Percentiles rank a stretch among this genome's conserved stretches.
These are phyloP conservation scores for Rhinichthys klamathensis DNA, from an alignment of 2,113 vertebrate genomes.

Conservation along the genomic window DNA sequence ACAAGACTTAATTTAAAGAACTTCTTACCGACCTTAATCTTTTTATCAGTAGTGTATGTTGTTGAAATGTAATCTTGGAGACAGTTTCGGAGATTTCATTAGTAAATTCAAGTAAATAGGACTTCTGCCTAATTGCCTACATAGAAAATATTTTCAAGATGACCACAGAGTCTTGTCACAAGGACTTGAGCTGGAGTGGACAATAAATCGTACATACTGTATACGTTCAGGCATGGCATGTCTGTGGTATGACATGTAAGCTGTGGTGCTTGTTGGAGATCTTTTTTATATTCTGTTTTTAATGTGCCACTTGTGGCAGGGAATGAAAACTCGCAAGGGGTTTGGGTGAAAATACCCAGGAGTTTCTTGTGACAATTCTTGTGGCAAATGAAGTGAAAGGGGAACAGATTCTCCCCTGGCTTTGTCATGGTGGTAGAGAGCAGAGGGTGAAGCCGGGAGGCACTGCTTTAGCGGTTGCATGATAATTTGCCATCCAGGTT, in stretches of 20 bases:
- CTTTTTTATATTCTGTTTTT: not conserved
- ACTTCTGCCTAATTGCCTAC: not conserved
- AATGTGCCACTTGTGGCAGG: not conserved
- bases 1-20: not conserved
- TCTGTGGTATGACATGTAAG: not conserved
- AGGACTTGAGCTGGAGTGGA: not conserved
- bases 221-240: not conserved
- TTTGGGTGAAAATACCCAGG: conserved; percentile 1
- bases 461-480: not conserved
- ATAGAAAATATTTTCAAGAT: not conserved
- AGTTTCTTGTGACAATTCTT: conserved; percentile 11
- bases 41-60: not conserved
- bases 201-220: not conserved
- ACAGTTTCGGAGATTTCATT: not conserved
- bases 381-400: conserved; percentile 34
- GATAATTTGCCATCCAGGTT: conserved; percentile 19
- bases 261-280: not conserved
- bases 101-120: not conserved
- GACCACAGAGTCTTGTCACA: not conserved
- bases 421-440: not conserved
- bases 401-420: conserved; percentile 19
- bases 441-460: conserved; percentile 13
- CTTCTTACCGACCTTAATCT: not conserved
- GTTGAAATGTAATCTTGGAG: not conserved
- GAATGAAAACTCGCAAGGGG: conserved; percentile 22